phyloP scores from a whole-genome alignment of 1,140 invertebrate genomes.

The Drosophila sucinea region DNA sequence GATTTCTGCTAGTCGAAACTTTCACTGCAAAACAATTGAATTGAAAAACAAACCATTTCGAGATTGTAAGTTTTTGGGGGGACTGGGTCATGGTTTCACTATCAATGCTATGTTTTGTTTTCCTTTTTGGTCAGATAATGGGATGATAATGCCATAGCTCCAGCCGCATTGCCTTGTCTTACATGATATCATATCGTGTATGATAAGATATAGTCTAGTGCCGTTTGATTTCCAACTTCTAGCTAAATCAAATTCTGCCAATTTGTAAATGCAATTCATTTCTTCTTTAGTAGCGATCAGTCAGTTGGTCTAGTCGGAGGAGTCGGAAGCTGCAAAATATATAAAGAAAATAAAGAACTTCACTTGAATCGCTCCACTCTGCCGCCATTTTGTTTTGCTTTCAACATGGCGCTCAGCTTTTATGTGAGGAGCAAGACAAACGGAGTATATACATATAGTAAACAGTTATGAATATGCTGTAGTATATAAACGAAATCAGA shows the following conservation, averaged over 20 bases:
- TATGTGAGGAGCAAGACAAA: no score
- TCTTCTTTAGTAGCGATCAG: constrained; percentile 18
- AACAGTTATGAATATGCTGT: no score
- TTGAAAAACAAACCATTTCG: background rate
- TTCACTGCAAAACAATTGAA: constrained; percentile 29
- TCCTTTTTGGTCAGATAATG: constrained; percentile 56
- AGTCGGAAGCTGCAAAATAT: background rate
- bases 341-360: no score
- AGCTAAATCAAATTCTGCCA: background rate
- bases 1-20: constrained; percentile 38
- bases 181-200: constrained; percentile 61
- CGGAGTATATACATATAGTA: no score
- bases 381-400: no score
- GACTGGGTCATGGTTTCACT: constrained; percentile 61
- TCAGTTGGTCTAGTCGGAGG: background rate
- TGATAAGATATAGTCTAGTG: constrained; percentile 66
- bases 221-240: constrained; percentile 32
- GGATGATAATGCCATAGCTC: constrained; percentile 55
- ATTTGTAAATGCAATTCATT: background rate
- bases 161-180: constrained; percentile 51
- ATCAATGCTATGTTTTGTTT: constrained; percentile 39
- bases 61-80: constrained; percentile 46
- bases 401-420: no score
- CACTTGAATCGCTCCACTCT: no score
- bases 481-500: no score